Evolutionary conservation across 2,113 vertebrate genomes (phyloP).

Genomic region (Zonotrichia leucophrys): DNA sequence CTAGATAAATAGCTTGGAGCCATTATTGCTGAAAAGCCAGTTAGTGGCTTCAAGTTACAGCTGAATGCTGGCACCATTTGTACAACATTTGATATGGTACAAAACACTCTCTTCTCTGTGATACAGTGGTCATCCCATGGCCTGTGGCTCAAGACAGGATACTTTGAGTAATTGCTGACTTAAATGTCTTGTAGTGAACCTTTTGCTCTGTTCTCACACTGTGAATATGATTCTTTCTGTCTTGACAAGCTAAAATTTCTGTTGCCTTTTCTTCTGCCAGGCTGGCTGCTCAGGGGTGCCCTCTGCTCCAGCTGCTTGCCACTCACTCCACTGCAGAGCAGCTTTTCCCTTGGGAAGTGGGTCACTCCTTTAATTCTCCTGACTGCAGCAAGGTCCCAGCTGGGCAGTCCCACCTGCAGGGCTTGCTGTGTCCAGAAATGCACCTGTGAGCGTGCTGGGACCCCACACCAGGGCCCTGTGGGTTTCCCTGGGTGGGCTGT

Average conservation of each 20-base stretch:
- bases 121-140: background rate
- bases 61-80: background rate
- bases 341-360: background rate
- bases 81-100: background rate
- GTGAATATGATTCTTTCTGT: background rate
- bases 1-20: background rate
- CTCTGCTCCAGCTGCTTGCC: background rate
- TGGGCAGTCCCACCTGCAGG: background rate
- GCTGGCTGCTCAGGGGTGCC: background rate
- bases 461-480: accelerated
- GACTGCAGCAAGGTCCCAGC: background rate
- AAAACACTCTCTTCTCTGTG: background rate
- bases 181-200: background rate
- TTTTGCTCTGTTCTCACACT: background rate
- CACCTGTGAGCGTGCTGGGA: accelerated
- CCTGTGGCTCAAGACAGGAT: background rate
- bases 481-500: background rate
- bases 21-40: background rate
- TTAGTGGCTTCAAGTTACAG: background rate
- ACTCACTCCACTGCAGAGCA: background rate
- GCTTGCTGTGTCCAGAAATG: background rate
- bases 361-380: background rate
- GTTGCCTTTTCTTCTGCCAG: background rate
- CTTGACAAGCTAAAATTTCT: background rate
- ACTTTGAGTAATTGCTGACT: background rate